Evolutionary conservation across 2,113 vertebrate genomes (phyloP).

Genomic region (Pelecanus crispus): DNA sequence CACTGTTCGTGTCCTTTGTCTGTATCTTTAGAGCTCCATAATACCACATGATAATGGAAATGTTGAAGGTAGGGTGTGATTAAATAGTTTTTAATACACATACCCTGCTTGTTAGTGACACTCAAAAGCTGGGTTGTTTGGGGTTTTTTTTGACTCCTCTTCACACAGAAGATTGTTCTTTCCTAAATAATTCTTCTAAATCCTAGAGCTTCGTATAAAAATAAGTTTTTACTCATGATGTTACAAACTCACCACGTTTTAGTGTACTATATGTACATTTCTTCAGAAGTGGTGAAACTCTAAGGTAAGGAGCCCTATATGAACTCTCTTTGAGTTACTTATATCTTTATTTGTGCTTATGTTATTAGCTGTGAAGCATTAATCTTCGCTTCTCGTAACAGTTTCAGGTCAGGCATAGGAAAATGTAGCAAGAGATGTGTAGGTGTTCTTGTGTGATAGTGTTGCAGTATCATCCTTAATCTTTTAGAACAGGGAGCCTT

Average conservation of each 20-base stretch:
- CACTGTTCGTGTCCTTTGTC: background rate
- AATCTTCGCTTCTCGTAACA: background rate
- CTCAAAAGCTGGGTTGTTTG: background rate
- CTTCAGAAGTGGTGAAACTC: background rate
- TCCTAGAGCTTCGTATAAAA: background rate
- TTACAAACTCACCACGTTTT: too few species aligned
- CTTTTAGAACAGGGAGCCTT: background rate
- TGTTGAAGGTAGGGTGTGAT: background rate
- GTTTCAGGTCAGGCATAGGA: background rate
- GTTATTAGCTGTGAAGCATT: background rate
- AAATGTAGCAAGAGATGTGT: background rate
- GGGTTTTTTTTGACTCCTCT: background rate
- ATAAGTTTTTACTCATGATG: background rate
- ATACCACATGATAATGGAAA: background rate
- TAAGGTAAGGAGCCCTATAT: background rate
- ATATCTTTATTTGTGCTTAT: background rate
- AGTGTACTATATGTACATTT: background rate
- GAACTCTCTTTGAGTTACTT: background rate
- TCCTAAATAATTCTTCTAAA: background rate
- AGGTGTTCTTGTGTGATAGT: background rate
- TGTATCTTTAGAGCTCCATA: background rate
- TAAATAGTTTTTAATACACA: background rate
- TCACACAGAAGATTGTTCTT: background rate
- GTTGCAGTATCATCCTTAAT: background rate
- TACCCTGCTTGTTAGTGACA: background rate